A percentile compares a stretch with the other conserved stretches of the same genome.
Conservation (phyloP, 2,113 vertebrate genomes). For the Ramphastos sulfuratus region DNA sequence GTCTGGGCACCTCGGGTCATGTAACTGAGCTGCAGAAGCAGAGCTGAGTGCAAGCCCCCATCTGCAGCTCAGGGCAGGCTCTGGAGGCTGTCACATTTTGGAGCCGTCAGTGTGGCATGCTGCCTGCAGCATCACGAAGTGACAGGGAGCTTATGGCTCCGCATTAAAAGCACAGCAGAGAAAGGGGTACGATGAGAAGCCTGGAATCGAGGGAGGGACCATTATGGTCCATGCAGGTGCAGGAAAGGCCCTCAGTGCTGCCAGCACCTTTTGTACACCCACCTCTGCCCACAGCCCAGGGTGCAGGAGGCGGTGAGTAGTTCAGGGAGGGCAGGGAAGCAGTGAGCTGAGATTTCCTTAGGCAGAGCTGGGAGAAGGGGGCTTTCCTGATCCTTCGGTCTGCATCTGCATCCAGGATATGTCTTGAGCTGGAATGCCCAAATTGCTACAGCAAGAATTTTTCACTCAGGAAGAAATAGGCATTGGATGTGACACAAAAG, state of each 20-base stretch:
- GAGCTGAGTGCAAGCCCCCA: neutral
- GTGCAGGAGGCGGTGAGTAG: neutral
- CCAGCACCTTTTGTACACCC: neutral
- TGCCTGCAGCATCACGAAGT: fast-evolving
- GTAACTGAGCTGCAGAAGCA: neutral
- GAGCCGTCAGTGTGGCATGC: neutral
- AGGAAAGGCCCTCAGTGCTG: neutral
- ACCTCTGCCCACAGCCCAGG: neutral
- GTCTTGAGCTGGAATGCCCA: fast-evolving
- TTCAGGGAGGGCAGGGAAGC: fast-evolving
- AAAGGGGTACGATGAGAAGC: neutral
- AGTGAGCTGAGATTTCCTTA: neutral
- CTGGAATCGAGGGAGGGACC: neutral
- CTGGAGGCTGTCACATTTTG: fast-evolving
- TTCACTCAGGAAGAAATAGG: neutral
- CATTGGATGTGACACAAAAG: neutral
- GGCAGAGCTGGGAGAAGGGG: neutral
- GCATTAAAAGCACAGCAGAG: neutral
- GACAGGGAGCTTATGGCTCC: neutral
- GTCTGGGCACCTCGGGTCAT: neutral
- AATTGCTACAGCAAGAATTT: neutral
- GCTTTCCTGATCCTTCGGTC: neutral
- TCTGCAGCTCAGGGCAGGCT: neutral
- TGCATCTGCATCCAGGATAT: neutral
- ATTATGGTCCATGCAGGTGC: fast-evolving